Evolutionary conservation across 2,797 vertebrate genomes (phyloP).

Genomic region (Carapus acus): DNA sequence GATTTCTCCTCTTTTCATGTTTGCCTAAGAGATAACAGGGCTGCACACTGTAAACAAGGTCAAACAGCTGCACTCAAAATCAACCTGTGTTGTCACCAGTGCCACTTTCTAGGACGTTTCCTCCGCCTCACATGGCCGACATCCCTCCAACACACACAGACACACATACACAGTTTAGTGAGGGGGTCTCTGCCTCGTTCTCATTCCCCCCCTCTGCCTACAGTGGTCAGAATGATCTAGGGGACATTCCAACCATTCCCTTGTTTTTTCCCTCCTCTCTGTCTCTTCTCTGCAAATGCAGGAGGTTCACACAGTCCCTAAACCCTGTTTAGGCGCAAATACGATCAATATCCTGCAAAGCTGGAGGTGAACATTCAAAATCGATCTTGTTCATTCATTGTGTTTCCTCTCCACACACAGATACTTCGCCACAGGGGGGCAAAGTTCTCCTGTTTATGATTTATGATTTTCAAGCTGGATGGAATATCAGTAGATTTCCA

Average conservation of each 20-base stretch:
- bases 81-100: not conserved
- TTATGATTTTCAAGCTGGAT: too few species aligned
- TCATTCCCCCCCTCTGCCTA: not conserved
- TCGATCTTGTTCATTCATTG: not conserved
- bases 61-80: not conserved
- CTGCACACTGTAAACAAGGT: slow-evolving; percentile 1
- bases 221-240: slow-evolving; percentile 3
- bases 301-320: not conserved
- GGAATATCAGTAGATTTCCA: too few species aligned
- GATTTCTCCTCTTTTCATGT: slow-evolving; percentile 1
- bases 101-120: not conserved
- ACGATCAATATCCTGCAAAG: not conserved
- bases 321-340: not conserved
- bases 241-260: not conserved
- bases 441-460: too few species aligned
- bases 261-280: not conserved
- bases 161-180: too few species aligned
- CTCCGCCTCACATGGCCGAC: not conserved
- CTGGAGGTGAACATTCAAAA: not conserved
- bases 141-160: too few species aligned
- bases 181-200: too few species aligned
- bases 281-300: not conserved
- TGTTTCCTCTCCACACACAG: too few species aligned
- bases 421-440: too few species aligned
- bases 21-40: slow-evolving; percentile 1